These are phyloP conservation scores for Scolanthus callimorphus DNA, from an alignment of 92 coral and sea anemone genomes.

Conservation along the genomic window DNA sequence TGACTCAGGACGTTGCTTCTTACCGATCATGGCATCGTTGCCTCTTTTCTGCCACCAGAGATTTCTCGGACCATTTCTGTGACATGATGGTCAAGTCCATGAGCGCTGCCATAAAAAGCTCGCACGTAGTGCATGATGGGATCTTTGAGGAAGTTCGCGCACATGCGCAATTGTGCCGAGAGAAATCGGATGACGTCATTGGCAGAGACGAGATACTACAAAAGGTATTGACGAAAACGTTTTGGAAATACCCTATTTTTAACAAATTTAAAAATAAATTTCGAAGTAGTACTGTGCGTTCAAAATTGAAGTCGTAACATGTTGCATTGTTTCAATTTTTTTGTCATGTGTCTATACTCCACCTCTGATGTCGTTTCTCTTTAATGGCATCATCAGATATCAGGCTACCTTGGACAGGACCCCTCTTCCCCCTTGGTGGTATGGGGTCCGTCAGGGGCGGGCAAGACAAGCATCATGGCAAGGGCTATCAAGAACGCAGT, in stretches of 20 bases:
- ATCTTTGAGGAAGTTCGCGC: constrained; percentile 35
- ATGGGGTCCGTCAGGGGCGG: constrained; percentile 49
- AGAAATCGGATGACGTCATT: constrained; percentile 18
- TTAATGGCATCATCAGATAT: no score
- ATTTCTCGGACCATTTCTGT: constrained; percentile 22
- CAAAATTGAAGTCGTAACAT: no score
- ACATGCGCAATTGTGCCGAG: constrained; percentile 34
- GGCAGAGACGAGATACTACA: constrained; percentile 15
- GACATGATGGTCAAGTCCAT: constrained; percentile 8
- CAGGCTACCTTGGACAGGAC: constrained; percentile 12
- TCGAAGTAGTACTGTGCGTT: no score
- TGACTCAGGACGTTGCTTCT: no score
- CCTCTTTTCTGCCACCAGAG: no score
- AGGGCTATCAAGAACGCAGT: constrained; percentile 14
- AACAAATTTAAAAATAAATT: no score
- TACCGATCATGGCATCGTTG: no score
- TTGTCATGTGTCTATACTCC: no score
- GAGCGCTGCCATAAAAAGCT: constrained; percentile 12
- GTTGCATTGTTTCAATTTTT: no score
- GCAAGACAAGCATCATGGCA: constrained; percentile 57
- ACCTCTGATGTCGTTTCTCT: no score
- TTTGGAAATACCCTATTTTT: no score
- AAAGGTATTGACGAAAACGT: constrained; percentile 27
- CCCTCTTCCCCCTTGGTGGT: constrained; percentile 31
- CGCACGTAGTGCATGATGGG: constrained; percentile 20